Conservation (phyloP, 1,140 invertebrate genomes). For the Scylla paramamosain region DNA sequence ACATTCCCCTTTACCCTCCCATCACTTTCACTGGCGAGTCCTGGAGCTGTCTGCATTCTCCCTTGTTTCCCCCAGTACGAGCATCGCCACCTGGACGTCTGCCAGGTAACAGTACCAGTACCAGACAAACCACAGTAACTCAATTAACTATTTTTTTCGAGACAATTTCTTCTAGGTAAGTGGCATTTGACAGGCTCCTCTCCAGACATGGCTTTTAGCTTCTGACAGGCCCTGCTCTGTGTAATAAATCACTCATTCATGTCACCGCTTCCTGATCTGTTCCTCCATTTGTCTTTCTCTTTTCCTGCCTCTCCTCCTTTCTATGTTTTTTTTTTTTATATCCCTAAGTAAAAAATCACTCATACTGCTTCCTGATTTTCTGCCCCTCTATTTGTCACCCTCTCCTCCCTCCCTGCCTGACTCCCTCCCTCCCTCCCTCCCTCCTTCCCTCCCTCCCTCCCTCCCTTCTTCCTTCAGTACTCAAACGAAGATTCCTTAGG, state of each 20-base stretch:
- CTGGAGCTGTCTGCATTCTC: no score
- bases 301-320: slow-evolving; percentile 47
- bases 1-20: not conserved
- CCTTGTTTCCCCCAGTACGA: no score
- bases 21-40: not conserved
- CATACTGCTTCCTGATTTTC: not conserved
- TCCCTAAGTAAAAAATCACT: not conserved
- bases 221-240: no score
- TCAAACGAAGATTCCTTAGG: no score
- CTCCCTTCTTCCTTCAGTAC: not conserved
- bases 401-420: not conserved
- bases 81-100: no score
- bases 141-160: no score
- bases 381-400: not conserved
- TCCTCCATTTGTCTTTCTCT: slow-evolving; percentile 4
- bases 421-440: not conserved
- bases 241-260: not conserved
- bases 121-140: no score
- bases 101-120: no score
- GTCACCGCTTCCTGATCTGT: not conserved
- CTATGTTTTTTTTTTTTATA: slow-evolving; percentile 14
- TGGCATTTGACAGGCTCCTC: no score
- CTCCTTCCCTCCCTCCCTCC: not conserved
- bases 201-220: no score
- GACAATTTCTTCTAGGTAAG: no score